Percentiles rank a stretch among this genome's conserved stretches.
Conservation (phyloP, 1,140 invertebrate genomes). For the Panagrolaimus sp. region DNA sequence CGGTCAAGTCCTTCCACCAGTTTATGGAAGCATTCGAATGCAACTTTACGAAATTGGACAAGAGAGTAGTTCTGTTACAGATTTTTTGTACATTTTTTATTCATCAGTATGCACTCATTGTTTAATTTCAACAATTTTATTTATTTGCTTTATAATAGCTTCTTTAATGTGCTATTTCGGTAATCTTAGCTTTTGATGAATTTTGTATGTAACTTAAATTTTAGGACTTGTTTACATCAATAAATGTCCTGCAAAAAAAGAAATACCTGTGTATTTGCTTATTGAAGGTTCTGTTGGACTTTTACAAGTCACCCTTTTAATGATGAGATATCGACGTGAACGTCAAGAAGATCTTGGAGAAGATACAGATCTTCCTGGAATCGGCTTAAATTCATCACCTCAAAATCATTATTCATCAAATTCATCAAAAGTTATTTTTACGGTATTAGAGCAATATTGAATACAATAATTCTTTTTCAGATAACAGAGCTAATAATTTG, state of each 20-base stretch:
- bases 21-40: conserved; percentile 8
- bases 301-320: conserved; percentile 2
- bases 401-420: not conserved
- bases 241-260: conserved; percentile 4
- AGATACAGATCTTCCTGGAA: not conserved
- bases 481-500: not conserved
- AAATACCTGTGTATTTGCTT: not conserved
- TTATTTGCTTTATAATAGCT: not conserved
- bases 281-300: conserved; percentile 8
- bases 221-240: conserved; percentile 10
- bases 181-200: no score
- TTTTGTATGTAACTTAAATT: not conserved
- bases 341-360: not conserved
- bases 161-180: conserved; percentile 1
- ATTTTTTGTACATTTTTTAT: not conserved
- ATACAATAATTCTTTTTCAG: not conserved
- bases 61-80: not conserved
- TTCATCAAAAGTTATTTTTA: conserved; percentile 1
- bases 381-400: not conserved
- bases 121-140: not conserved
- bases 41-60: conserved; percentile 9
- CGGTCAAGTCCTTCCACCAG: not conserved
- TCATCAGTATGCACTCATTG: not conserved
- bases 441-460: not conserved
- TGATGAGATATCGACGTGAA: conserved; percentile 10